Conservation (phyloP, 1,140 invertebrate genomes). For the Monomorium pharaonis region DNA sequence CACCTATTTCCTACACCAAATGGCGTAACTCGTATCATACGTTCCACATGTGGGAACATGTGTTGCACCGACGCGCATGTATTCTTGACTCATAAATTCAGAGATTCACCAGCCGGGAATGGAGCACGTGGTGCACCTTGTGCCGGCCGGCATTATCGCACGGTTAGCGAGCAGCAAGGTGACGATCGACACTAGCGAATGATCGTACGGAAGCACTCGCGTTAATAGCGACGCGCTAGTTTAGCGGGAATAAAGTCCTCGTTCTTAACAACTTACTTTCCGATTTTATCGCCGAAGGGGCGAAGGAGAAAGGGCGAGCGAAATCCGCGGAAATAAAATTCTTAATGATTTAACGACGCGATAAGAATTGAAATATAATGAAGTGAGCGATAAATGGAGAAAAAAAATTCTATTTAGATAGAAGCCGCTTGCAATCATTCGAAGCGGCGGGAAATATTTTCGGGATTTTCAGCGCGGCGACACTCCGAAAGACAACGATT, state of each 20-base stretch:
- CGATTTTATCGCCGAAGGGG: neutral
- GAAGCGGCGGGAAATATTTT: neutral
- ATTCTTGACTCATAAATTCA: neutral
- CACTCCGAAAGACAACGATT: neutral
- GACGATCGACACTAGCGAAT: neutral
- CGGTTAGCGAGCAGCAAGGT: neutral
- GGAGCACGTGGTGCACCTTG: conserved; percentile 1
- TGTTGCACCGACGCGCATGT: neutral
- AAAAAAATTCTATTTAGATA: neutral
- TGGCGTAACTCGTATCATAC: neutral
- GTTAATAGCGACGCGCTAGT: neutral
- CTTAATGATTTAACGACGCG: neutral
- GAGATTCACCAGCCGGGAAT: neutral
- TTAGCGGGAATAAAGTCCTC: neutral
- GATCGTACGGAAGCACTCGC: neutral
- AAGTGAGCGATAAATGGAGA: neutral
- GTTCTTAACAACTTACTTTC: neutral
- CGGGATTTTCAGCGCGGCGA: neutral
- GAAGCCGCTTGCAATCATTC: neutral
- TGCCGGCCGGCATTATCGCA: neutral
- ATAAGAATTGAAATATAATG: neutral
- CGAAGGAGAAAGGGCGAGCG: neutral
- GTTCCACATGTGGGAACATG: neutral
- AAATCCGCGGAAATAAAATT: neutral
- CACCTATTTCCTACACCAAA: neutral